phyloP scores from a whole-genome alignment of 1,140 invertebrate species.

The Microplitis mediator region DNA sequence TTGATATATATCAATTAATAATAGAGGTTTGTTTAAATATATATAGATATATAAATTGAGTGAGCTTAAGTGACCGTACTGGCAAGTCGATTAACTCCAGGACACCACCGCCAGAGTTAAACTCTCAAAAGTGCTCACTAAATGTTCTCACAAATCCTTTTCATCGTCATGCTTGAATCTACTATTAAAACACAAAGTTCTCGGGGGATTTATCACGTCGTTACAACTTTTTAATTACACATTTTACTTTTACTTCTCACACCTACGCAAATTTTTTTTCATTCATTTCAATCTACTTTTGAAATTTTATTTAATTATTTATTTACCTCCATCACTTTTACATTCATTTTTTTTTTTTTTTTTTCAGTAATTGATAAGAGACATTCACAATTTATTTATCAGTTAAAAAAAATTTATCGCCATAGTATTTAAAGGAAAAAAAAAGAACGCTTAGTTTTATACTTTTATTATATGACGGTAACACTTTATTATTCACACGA shows the following conservation, averaged over 20 bases:
- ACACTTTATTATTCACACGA: constrained; percentile 1
- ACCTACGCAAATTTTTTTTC: not conserved
- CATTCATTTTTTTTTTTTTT: no score
- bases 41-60: not conserved
- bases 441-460: constrained; percentile 2
- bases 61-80: not conserved
- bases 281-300: not conserved
- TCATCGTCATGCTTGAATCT: constrained; percentile 1
- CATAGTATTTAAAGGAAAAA: not conserved
- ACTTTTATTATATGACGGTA: not conserved
- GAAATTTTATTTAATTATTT: not conserved
- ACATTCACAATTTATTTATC: no score
- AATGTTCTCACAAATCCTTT: constrained; percentile 18
- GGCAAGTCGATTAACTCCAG: constrained; percentile 10
- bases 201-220: constrained; percentile 19
- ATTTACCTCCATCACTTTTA: no score
- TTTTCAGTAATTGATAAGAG: no score
- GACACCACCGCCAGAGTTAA: not conserved
- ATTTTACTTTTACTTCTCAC: constrained; percentile 9
- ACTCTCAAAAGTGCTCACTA: not conserved
- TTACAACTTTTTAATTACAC: constrained; percentile 28
- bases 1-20: not conserved
- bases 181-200: constrained; percentile 12
- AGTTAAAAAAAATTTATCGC: constrained; percentile 13
- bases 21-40: no score